These are phyloP conservation scores for Meteorus sp. DNA, from an alignment of 1,140 invertebrate genomes.

Conservation along the genomic window DNA sequence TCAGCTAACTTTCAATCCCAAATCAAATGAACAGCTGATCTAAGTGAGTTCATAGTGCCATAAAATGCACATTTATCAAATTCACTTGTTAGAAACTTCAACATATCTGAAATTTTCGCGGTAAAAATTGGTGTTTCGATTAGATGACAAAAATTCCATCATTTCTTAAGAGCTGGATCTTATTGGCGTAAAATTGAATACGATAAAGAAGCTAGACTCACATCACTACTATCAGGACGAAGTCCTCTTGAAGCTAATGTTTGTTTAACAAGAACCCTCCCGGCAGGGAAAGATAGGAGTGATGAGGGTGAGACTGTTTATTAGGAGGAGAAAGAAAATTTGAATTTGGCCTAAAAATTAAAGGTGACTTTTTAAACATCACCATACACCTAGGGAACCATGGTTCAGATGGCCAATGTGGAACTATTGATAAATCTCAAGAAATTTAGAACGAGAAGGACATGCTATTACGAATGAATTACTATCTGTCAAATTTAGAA, in stretches of 20 bases:
- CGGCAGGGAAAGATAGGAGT: slow-evolving; percentile 33
- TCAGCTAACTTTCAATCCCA: slow-evolving; percentile 25
- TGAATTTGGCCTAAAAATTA: too few species aligned
- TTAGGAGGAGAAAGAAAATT: too few species aligned
- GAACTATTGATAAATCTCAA: too few species aligned
- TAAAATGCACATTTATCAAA: slow-evolving; percentile 31
- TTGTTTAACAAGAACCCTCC: slow-evolving; percentile 33
- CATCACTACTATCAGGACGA: slow-evolving; percentile 24
- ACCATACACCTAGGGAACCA: too few species aligned
- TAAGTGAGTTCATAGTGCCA: slow-evolving; percentile 29
- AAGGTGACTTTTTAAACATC: too few species aligned
- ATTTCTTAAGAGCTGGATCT: slow-evolving; percentile 32
- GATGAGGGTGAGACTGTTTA: slow-evolving; percentile 31
- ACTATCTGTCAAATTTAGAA: too few species aligned
- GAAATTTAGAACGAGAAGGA: too few species aligned
- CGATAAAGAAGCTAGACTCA: slow-evolving; percentile 33
- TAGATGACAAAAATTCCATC: slow-evolving; percentile 35
- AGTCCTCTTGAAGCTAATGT: slow-evolving; percentile 28
- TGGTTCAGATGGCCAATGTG: too few species aligned
- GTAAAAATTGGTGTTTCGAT: slow-evolving; percentile 19
- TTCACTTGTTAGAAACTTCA: slow-evolving; percentile 24
- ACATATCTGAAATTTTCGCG: slow-evolving; percentile 5
- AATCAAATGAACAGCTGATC: slow-evolving; percentile 32
- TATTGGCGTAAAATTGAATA: slow-evolving; percentile 36
- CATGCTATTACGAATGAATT: too few species aligned